These are phyloP conservation scores for Ceyx cyanopectus DNA, from an alignment of 2,113 vertebrate species.

Conservation along the genomic window DNA sequence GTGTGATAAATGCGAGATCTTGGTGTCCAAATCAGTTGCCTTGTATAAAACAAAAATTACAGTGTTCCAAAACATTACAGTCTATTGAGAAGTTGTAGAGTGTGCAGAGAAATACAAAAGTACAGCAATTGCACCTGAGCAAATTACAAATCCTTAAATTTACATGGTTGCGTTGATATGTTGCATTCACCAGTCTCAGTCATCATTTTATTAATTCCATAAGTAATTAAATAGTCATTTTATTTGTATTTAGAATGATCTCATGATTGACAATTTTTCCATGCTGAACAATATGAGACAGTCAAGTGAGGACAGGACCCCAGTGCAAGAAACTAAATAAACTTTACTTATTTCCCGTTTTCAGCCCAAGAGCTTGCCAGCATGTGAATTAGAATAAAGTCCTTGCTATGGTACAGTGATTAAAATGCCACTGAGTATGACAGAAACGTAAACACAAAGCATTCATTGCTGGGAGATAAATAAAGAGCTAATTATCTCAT, in stretches of 20 bases:
- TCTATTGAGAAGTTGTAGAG: neutral
- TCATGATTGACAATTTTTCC: too few species aligned
- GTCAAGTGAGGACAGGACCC: neutral
- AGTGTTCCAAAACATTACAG: neutral
- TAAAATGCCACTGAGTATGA: conserved; percentile 58
- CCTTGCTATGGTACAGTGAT: conserved; percentile 2
- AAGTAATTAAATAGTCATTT: neutral
- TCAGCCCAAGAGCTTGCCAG: conserved; percentile 36
- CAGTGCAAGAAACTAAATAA: neutral
- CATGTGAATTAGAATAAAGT: conserved; percentile 41
- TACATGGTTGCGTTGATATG: neutral
- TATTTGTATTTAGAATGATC: neutral
- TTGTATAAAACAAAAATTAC: neutral
- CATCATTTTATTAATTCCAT: neutral
- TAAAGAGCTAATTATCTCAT: conserved; percentile 50
- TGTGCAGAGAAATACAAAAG: neutral
- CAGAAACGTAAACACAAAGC: conserved; percentile 67
- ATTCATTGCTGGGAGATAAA: conserved; percentile 56
- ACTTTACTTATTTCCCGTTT: neutral
- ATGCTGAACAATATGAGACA: too few species aligned
- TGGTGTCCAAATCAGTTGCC: neutral
- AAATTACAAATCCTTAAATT: neutral
- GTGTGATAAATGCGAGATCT: neutral
- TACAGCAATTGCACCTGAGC: neutral
- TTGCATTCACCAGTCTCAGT: neutral